A percentile compares a stretch with the other conserved stretches of the same genome.
Conservation (phyloP, 2,797 vertebrate species). For the Falco peregrinus region DNA sequence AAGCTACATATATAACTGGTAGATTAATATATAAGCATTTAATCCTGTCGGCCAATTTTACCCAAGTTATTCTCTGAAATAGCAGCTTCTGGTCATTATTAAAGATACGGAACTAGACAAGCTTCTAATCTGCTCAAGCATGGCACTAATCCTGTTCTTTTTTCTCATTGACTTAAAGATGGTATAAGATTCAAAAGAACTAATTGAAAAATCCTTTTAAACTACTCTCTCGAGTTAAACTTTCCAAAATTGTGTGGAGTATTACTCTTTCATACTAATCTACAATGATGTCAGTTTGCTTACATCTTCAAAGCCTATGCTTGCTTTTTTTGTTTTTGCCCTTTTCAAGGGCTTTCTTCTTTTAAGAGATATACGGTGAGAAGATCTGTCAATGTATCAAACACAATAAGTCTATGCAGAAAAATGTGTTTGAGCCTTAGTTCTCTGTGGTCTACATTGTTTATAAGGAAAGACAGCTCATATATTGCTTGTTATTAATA, state of each 20-base stretch:
- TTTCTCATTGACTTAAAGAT: not conserved
- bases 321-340: not conserved
- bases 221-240: not conserved
- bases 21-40: not conserved
- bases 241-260: not conserved
- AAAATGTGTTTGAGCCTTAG: conserved; percentile 43
- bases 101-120: not conserved
- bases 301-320: not conserved
- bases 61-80: not conserved
- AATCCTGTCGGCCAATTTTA: not conserved
- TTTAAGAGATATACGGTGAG: not conserved
- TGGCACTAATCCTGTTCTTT: not conserved
- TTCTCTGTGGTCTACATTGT: conserved; percentile 8
- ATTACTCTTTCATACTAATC: conserved; percentile 1
- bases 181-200: not conserved
- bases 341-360: conserved; percentile 30
- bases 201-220: conserved; percentile 4
- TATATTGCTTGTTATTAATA: conserved; percentile 56
- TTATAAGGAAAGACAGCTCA: conserved; percentile 59
- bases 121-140: not conserved
- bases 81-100: not conserved
- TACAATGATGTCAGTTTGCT: not conserved
- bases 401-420: conserved; percentile 6
- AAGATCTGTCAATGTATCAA: conserved; percentile 48
- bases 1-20: not conserved